Conservation (phyloP, 2,113 vertebrate genomes). For the Origma solitaria region DNA sequence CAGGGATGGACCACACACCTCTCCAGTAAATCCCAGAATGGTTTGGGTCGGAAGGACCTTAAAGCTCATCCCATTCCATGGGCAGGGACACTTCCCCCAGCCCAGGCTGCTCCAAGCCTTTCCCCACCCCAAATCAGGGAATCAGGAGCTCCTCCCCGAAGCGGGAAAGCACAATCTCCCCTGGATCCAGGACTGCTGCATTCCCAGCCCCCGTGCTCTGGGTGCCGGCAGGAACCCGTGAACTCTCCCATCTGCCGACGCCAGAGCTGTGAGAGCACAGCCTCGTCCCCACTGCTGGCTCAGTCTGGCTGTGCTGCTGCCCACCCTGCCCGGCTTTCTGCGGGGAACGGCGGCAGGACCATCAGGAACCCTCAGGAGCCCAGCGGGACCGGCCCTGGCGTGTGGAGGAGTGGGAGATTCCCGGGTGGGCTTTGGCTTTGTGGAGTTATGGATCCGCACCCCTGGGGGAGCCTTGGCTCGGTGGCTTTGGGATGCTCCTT, state of each 20-base stretch:
- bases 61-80: not conserved
- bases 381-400: accelerated
- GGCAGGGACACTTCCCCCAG: not conserved
- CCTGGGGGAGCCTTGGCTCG: accelerated
- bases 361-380: accelerated
- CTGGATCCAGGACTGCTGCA: accelerated
- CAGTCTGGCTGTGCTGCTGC: not conserved
- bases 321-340: not conserved
- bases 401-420: not conserved
- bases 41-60: not conserved
- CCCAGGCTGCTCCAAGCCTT: not conserved
- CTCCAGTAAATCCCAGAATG: not conserved
- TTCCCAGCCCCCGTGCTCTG: accelerated
- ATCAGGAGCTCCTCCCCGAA: accelerated
- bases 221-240: not conserved
- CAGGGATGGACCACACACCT: not conserved
- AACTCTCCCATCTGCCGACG: not conserved
- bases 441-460: accelerated
- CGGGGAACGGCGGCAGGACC: not conserved
- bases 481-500: not conserved
- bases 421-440: not conserved
- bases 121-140: accelerated
- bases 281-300: not conserved
- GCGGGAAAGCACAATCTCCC: not conserved
- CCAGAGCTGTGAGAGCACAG: not conserved